A percentile compares a stretch with the other conserved stretches of the same genome.
These are phyloP conservation scores for Buceros bicornis DNA, from an alignment of 2,797 vertebrate genomes.

Conservation along the genomic window DNA sequence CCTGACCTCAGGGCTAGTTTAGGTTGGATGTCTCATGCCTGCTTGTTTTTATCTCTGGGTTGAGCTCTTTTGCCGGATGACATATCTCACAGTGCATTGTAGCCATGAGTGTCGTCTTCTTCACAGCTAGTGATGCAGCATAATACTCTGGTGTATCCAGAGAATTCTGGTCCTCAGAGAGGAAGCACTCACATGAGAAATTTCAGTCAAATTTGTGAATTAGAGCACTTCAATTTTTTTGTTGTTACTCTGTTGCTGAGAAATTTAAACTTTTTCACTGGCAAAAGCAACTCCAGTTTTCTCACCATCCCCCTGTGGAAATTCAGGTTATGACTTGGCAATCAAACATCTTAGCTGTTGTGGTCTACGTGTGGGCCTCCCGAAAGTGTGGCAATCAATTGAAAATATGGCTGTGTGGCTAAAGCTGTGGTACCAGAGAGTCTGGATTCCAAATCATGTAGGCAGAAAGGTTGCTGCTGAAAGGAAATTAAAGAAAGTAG, in stretches of 20 bases:
- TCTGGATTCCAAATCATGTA: neutral
- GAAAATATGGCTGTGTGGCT: neutral
- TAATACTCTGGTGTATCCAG: neutral
- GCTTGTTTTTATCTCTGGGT: neutral
- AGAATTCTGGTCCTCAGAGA: neutral
- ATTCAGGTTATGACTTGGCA: neutral
- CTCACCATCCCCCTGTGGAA: neutral
- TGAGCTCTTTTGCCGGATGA: neutral
- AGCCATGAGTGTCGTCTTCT: neutral
- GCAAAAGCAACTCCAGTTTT: neutral
- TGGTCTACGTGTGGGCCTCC: neutral
- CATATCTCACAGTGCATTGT: neutral
- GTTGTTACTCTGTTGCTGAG: neutral
- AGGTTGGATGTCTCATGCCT: neutral
- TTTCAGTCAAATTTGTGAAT: neutral
- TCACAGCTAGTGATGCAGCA: neutral
- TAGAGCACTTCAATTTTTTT: neutral
- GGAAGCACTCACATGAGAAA: neutral
- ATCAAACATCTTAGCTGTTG: neutral
- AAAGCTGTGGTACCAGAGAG: neutral
- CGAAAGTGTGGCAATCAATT: neutral
- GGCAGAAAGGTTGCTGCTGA: neutral
- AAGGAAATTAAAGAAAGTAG: neutral
- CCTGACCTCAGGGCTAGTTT: neutral
- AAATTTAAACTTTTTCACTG: neutral